Conservation (phyloP, 2,113 vertebrate genomes). For the Enhydra lutris region DNA sequence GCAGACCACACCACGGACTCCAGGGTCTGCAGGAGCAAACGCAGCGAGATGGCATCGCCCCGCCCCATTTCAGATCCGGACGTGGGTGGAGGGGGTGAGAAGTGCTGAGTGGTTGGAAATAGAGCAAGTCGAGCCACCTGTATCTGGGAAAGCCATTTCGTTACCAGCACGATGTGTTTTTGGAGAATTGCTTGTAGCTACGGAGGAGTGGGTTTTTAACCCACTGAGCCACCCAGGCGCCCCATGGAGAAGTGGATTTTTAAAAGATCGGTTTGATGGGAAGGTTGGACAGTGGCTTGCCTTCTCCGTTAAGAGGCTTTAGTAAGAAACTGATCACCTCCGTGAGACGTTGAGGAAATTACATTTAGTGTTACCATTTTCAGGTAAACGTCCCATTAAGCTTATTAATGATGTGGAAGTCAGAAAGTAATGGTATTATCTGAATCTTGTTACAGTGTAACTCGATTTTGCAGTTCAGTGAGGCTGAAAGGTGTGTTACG, state of each 20-base stretch:
- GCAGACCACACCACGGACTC: not conserved
- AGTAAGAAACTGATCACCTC: not conserved
- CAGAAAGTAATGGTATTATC: not conserved
- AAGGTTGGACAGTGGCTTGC: not conserved
- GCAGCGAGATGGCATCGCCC: not conserved
- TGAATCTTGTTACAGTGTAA: not conserved
- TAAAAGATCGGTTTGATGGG: too few relatives aligned
- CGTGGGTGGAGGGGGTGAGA: not conserved
- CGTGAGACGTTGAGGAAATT: not conserved
- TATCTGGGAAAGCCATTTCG: not conserved
- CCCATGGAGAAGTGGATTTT: too few relatives aligned
- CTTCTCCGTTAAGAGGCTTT: not conserved
- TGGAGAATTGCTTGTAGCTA: not conserved
- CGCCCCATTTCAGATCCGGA: not conserved
- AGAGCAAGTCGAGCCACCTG: not conserved
- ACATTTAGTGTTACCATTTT: not conserved
- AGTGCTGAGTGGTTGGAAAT: not conserved
- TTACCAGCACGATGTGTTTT: not conserved
- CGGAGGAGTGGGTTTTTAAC: not conserved
- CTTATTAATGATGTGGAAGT: not conserved
- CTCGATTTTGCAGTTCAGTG: conserved; percentile 62
- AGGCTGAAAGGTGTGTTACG: not conserved
- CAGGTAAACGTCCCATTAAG: not conserved
- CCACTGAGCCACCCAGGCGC: too few relatives aligned
- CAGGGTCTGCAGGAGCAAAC: not conserved